Evolutionary conservation across 2,888 invertebrate species (phyloP).

Genomic region (Hypena proboscidalis): DNA sequence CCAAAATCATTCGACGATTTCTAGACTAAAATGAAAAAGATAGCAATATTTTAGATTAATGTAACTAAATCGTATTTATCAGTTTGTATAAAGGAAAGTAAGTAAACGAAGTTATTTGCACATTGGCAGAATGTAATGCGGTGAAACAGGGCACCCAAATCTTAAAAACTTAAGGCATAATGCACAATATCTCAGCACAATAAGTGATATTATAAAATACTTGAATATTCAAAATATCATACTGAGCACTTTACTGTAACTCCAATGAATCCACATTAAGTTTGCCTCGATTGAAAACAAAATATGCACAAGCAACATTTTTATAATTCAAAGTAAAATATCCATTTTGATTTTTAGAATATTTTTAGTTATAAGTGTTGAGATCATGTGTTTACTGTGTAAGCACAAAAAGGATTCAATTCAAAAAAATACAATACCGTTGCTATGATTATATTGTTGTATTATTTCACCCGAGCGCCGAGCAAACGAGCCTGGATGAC

Average conservation of each 20-base stretch:
- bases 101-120: slow-evolving; percentile 75
- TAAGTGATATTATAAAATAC: slow-evolving; percentile 66
- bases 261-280: slow-evolving; percentile 70
- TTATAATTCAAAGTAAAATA: slow-evolving; percentile 68
- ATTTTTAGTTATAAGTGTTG: slow-evolving; percentile 90
- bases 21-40: slow-evolving; percentile 84
- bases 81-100: slow-evolving; percentile 81
- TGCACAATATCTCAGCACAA: slow-evolving; percentile 82
- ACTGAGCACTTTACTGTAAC: slow-evolving; percentile 72
- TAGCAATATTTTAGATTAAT: slow-evolving; percentile 85
- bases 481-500: neutral
- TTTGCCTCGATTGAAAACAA: slow-evolving; percentile 72
- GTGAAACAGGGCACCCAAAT: slow-evolving; percentile 74
- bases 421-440: slow-evolving; percentile 89
- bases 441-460: slow-evolving; percentile 85
- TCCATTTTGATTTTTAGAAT: slow-evolving; percentile 85
- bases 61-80: slow-evolving; percentile 82
- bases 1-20: slow-evolving; percentile 75
- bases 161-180: slow-evolving; percentile 70
- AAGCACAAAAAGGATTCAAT: slow-evolving; percentile 89
- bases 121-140: slow-evolving; percentile 71
- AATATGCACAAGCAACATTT: slow-evolving; percentile 81
- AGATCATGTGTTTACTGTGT: slow-evolving; percentile 89
- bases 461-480: slow-evolving; percentile 55
- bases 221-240: slow-evolving; percentile 67